These are phyloP conservation scores for Aphelinus certus DNA, from an alignment of 1,140 invertebrate genomes.

Conservation along the genomic window DNA sequence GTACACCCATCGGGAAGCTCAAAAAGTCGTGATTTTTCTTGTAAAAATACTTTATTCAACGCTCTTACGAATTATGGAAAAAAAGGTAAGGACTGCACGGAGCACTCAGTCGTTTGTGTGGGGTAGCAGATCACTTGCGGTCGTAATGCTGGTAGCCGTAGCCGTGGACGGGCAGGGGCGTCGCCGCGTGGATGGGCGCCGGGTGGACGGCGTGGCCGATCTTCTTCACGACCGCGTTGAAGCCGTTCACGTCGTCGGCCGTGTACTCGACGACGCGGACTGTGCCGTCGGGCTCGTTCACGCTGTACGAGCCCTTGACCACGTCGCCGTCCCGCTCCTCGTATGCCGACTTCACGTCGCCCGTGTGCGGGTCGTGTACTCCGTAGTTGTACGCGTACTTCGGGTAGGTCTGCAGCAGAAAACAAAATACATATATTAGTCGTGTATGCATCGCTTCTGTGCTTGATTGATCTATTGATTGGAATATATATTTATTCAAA, in stretches of 20 bases:
- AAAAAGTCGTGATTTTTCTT: background rate
- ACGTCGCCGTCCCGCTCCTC: conserved; percentile 63
- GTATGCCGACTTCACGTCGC: conserved; percentile 62
- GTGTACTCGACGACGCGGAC: conserved; percentile 63
- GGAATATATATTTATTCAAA: too few relatives aligned
- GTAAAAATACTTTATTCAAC: conserved; percentile 39
- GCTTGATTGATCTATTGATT: too few relatives aligned
- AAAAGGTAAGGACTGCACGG: background rate
- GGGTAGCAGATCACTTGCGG: conserved; percentile 3
- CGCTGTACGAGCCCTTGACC: conserved; percentile 63
- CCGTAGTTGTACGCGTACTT: conserved; percentile 63
- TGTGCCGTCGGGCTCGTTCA: conserved; percentile 64
- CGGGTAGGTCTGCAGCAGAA: conserved; percentile 51
- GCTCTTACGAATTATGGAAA: background rate
- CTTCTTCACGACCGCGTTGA: conserved; percentile 63
- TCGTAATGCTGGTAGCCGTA: conserved; percentile 36
- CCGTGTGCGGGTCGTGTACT: conserved; percentile 61
- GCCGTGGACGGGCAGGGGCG: conserved; percentile 37
- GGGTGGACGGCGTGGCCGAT: conserved; percentile 60
- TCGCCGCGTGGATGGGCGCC: conserved; percentile 46
- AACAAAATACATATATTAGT: background rate
- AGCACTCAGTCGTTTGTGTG: background rate
- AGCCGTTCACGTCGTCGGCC: conserved; percentile 63
- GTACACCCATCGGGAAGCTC: background rate
- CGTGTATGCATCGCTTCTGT: too few relatives aligned